Conservation (phyloP, 2,113 vertebrate genomes). For the Perca fluviatilis region DNA sequence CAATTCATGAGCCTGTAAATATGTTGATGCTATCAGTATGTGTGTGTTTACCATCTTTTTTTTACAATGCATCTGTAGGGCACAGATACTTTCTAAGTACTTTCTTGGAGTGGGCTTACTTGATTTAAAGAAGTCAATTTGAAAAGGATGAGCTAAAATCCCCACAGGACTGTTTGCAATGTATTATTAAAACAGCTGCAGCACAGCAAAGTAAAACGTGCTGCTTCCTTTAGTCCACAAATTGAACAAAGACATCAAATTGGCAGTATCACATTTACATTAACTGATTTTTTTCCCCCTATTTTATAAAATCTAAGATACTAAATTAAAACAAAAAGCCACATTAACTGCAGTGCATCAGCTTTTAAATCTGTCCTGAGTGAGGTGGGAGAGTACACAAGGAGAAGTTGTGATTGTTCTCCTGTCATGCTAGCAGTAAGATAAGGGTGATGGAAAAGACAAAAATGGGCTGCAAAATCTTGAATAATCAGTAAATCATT, state of each 20-base stretch:
- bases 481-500: slow-evolving; percentile 1
- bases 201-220: slow-evolving; percentile 10
- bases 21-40: slow-evolving; percentile 11
- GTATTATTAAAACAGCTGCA: slow-evolving; percentile 45
- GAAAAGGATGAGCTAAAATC: slow-evolving; percentile 48
- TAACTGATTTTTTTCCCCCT: neutral
- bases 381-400: neutral
- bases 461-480: neutral
- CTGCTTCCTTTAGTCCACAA: slow-evolving; percentile 21
- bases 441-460: neutral
- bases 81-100: neutral
- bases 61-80: slow-evolving; percentile 1
- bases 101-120: slow-evolving; percentile 12
- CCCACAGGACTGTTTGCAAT: slow-evolving; percentile 28
- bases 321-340: neutral
- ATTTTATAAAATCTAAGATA: neutral
- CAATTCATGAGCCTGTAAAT: slow-evolving; percentile 27
- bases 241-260: slow-evolving; percentile 13
- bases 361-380: neutral
- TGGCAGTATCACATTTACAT: neutral
- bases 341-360: neutral
- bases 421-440: neutral
- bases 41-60: neutral
- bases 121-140: slow-evolving; percentile 46
- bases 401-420: neutral